Percentiles rank a stretch among this genome's conserved stretches.
phyloP scores from a whole-genome alignment of 2,888 invertebrate species.

The Scaptomyza tumidula region DNA sequence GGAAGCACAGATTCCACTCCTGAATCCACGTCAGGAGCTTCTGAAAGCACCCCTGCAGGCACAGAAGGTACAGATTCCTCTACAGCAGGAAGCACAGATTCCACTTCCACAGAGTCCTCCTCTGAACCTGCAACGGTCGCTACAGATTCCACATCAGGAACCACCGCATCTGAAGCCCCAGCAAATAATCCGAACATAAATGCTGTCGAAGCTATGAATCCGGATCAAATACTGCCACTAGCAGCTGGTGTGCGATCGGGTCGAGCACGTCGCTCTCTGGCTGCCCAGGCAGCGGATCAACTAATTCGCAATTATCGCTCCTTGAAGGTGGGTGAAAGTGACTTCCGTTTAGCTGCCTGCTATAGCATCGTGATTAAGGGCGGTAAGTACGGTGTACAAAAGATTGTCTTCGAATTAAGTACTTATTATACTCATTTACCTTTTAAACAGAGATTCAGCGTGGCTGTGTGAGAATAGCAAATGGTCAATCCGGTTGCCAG shows the following conservation, averaged over 20 bases:
- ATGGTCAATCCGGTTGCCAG: constrained; percentile 39
- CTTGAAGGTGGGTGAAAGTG: constrained; percentile 39
- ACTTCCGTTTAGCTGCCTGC: constrained; percentile 56
- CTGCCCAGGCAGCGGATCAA: constrained; percentile 57
- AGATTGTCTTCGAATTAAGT: neutral
- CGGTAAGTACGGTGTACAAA: constrained; percentile 28
- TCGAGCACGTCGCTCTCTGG: constrained; percentile 44
- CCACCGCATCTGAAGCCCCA: neutral
- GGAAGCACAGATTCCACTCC: neutral
- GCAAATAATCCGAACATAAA: neutral
- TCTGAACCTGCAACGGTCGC: neutral
- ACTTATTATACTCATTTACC: neutral
- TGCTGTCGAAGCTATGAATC: no score
- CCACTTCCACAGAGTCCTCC: neutral
- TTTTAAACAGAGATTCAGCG: constrained; percentile 43
- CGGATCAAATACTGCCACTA: neutral
- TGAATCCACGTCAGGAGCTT: neutral
- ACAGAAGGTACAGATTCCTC: neutral
- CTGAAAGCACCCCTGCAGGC: no score
- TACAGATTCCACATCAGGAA: no score
- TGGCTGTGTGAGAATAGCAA: constrained; percentile 69
- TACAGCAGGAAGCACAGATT: neutral
- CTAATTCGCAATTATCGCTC: constrained; percentile 69
- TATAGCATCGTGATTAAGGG: constrained; percentile 58
- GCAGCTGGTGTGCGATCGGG: constrained; percentile 3